Conservation (phyloP, 2,888 invertebrate species). For the Drosophila bunnanda region DNA sequence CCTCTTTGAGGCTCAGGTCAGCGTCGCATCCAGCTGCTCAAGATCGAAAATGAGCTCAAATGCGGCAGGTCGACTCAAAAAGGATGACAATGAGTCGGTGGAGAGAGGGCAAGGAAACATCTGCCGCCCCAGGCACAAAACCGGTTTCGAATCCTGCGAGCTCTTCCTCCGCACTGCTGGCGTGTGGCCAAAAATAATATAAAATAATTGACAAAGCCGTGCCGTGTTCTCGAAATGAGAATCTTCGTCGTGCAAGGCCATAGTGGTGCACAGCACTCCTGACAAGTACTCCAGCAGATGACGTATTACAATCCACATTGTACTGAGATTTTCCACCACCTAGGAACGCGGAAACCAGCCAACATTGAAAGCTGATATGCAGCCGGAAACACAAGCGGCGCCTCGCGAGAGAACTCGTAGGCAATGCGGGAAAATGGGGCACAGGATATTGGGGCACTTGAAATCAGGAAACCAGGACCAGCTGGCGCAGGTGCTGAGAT, state of each 20-base stretch:
- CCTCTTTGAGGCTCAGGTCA: no score
- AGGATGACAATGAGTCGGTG: constrained; percentile 15
- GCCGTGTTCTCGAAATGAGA: not conserved
- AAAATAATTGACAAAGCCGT: not conserved
- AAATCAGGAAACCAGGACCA: no score
- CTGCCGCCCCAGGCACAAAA: constrained; percentile 20
- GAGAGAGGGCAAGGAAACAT: constrained; percentile 16
- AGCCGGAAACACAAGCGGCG: constrained; percentile 17
- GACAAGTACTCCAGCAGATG: constrained; percentile 1
- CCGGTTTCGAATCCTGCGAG: constrained; percentile 32
- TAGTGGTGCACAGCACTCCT: not conserved
- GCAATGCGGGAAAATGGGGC: not conserved
- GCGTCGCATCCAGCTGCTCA: constrained; percentile 4
- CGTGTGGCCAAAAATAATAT: constrained; percentile 50
- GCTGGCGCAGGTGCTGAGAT: constrained; percentile 23
- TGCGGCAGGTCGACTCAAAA: constrained; percentile 15
- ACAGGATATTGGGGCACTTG: constrained; percentile 25
- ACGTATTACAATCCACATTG: not conserved
- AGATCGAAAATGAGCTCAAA: constrained; percentile 11
- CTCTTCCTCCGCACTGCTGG: constrained; percentile 18
- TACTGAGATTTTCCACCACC: not conserved
- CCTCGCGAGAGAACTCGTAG: constrained; percentile 10
- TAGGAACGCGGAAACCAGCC: constrained; percentile 1
- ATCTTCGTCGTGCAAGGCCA: not conserved
- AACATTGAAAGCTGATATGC: constrained; percentile 4